Conservation (phyloP, 1,140 invertebrate genomes). For the Chelonus insularis region DNA sequence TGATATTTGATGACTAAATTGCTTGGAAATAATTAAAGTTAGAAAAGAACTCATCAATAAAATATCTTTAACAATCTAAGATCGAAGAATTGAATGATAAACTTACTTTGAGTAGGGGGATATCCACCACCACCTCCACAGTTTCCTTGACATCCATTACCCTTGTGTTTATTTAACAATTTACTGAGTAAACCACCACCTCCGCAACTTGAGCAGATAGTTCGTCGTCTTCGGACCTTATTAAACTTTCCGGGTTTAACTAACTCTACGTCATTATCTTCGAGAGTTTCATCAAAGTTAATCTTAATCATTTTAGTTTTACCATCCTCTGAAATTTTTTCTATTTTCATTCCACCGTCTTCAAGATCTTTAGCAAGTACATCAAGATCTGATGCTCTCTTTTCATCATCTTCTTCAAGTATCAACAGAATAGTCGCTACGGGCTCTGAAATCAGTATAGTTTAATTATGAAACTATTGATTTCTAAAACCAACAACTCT, state of each 20-base stretch:
- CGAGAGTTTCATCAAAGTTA: conserved; percentile 35
- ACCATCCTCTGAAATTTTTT: conserved; percentile 42
- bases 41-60: too few relatives aligned
- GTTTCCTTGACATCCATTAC: conserved; percentile 20
- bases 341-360: conserved; percentile 44
- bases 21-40: too few relatives aligned
- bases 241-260: conserved; percentile 30
- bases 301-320: conserved; percentile 43
- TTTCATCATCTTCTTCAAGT: conserved; percentile 44
- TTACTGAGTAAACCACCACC: conserved; percentile 24
- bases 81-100: neutral
- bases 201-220: conserved; percentile 40
- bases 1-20: too few relatives aligned
- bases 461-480: too few relatives aligned
- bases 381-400: conserved; percentile 41
- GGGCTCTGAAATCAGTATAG: conserved; percentile 38
- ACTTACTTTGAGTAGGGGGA: neutral
- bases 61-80: too few relatives aligned
- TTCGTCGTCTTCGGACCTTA: conserved; percentile 45
- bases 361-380: conserved; percentile 48
- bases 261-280: conserved; percentile 23
- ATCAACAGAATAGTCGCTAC: conserved; percentile 47
- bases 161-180: conserved; percentile 24
- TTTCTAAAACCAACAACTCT: too few relatives aligned
- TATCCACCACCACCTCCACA: conserved; percentile 20